Base-by-base conservation (phyloP, 2,797 vertebrate genomes). In the Rhabdomys pumilio region DNA sequence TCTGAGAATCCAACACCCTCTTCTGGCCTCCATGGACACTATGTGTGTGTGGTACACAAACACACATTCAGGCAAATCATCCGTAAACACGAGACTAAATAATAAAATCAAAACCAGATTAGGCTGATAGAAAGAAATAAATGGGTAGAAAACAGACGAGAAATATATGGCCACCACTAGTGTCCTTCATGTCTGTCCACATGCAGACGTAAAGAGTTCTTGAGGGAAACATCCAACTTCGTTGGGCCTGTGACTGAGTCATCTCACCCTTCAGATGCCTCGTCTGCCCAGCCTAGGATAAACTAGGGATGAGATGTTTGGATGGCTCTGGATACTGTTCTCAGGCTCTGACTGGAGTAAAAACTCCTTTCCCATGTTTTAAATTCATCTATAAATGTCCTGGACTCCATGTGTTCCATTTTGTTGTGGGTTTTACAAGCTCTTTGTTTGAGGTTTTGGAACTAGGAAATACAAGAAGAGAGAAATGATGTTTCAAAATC, bases 361-460 rank as follows among this genome's bases (percentile, higher is more conserved):
- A 91, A 83, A 34, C 65, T 88, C 34, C 57, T 87, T 57, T 89
- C 75, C n/a, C n/a, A 26, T 41, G 90, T 53, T 94, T 96, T 89
- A 77, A 92, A 93, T 59, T 91, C 61, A 91, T 17, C 59, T 77
- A 80, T 47, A 72, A 50, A 95, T 87, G 50, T 59, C 59, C 65
- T 69, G 87, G 24, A 75, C 24, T 73, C 41, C 8, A n/a, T 22
- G 34, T 41, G 73, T 4, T 14, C 31, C 67, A 65, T 87, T 44
- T 88, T 65, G 63, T 76, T 34, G 83, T 83, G 14, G 41, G 67
- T 50, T 72, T 76, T 50, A 57, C 3, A 53, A 9, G 20, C 11
- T 73, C 10, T 82, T 93, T 57, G 50, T 55, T 83, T 94, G 93
- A 89, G 44, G 57, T 26, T 94, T 75, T 77, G n/a, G 69, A 96